Evolutionary conservation across 2,888 invertebrate genomes (phyloP).

Genomic region (Hetaerina titia): DNA sequence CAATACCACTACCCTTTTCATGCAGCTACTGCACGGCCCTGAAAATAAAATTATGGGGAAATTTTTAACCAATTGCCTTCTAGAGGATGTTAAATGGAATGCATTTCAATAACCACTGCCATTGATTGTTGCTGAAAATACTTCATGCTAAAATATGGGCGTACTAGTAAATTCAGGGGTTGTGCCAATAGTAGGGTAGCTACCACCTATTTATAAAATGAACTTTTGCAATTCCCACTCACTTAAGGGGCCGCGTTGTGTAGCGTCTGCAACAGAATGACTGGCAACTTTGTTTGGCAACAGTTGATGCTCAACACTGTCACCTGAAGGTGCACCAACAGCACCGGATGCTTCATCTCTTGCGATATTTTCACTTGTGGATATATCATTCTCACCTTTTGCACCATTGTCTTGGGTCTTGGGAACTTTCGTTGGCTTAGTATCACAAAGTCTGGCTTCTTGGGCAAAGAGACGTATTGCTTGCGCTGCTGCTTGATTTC

Average conservation of each 20-base stretch:
- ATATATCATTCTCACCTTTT: constrained; percentile 65
- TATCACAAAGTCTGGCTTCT: constrained; percentile 91
- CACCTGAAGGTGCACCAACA: constrained; percentile 64
- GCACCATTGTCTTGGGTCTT: constrained; percentile 77
- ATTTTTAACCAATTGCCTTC: not conserved
- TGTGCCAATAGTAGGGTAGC: constrained; percentile 33
- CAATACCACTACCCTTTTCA: not conserved
- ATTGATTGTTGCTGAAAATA: not conserved
- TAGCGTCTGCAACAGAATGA: constrained; percentile 63
- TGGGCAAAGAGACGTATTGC: constrained; percentile 92
- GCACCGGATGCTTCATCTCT: constrained; percentile 59
- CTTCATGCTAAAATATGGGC: not conserved
- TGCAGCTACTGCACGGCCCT: not conserved
- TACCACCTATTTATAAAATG: constrained; percentile 57
- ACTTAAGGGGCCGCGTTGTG: constrained; percentile 65
- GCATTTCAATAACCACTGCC: not conserved
- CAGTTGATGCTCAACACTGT: constrained; percentile 49
- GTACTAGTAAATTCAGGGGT: not conserved
- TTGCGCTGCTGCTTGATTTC: constrained; percentile 94
- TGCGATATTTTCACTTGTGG: constrained; percentile 57
- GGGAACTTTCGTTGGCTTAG: constrained; percentile 85
- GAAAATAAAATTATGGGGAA: constrained; percentile 7
- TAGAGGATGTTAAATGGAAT: not conserved
- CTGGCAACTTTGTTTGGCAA: constrained; percentile 67
- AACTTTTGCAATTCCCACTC: constrained; percentile 60